These are phyloP conservation scores for Myiozetetes cayanensis DNA, from an alignment of 2,113 vertebrate species.

Conservation along the genomic window DNA sequence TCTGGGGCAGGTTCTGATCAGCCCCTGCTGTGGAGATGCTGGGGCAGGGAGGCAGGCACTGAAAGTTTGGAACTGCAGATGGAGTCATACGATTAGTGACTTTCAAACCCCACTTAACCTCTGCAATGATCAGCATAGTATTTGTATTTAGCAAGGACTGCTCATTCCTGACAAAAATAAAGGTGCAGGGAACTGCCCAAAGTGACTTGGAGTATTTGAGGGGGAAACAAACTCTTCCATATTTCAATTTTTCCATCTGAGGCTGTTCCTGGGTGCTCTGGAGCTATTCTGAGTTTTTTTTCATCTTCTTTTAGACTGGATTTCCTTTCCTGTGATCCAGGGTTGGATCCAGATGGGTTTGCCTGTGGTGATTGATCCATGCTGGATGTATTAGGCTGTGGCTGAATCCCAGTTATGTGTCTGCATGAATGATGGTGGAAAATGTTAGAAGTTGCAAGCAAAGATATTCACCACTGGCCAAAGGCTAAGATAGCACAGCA, in stretches of 20 bases:
- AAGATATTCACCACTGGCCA: background rate
- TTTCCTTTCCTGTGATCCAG: background rate
- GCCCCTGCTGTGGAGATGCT: background rate
- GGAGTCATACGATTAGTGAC: background rate
- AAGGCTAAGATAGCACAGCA: slow-evolving; percentile 13
- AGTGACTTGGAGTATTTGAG: background rate
- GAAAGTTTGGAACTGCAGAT: accelerated
- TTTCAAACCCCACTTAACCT: background rate
- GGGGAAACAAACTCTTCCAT: background rate
- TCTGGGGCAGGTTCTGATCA: background rate
- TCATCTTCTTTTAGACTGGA: background rate
- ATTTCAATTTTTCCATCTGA: background rate
- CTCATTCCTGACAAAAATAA: background rate
- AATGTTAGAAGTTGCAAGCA: background rate
- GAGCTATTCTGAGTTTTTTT: background rate
- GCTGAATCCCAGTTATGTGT: background rate
- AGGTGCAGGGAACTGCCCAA: background rate
- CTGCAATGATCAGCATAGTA: background rate
- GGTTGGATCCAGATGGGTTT: background rate
- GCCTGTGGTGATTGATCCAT: background rate
- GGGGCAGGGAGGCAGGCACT: background rate
- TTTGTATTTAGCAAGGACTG: background rate
- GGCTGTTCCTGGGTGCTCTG: background rate
- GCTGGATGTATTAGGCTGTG: background rate
- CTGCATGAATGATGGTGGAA: background rate